A percentile compares a stretch with the other conserved stretches of the same genome.
Conservation (phyloP, 2,797 vertebrate genomes). For the Anomalospiza imberbis region DNA sequence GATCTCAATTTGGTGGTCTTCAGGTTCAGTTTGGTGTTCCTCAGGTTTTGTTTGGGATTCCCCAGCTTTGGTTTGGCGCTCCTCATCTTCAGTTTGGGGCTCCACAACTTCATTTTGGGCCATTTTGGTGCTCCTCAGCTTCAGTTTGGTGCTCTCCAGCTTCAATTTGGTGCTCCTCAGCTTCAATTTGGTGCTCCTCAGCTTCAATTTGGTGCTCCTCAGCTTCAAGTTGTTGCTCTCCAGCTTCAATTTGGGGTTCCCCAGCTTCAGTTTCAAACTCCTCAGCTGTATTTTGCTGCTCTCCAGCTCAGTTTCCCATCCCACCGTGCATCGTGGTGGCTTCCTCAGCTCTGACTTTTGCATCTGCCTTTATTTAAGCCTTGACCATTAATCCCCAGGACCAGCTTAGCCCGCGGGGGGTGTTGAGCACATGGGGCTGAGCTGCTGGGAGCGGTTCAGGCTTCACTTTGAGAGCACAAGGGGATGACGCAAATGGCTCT, state of each 20-base stretch:
- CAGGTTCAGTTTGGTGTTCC: background rate
- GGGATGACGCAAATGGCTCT: constrained; percentile 23
- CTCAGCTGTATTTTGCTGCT: background rate
- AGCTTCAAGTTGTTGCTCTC: background rate
- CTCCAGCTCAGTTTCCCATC: background rate
- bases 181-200: background rate
- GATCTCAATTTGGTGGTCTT: background rate
- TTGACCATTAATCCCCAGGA: background rate
- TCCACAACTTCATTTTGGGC: too few species aligned
- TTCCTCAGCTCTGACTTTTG: background rate
- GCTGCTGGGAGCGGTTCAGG: background rate
- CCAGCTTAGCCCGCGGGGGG: rapidly evolving
- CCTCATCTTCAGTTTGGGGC: background rate
- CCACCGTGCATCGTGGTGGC: rapidly evolving
- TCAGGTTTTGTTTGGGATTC: background rate
- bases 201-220: background rate
- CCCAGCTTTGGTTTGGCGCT: background rate
- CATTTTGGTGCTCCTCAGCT: too few species aligned
- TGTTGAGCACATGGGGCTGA: background rate
- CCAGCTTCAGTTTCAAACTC: rapidly evolving
- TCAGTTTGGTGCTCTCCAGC: background rate
- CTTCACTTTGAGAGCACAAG: background rate
- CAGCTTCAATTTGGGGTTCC: background rate
- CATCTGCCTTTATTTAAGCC: constrained; percentile 24
- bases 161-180: background rate